Evolutionary conservation across 2,888 invertebrate genomes (phyloP).

Genomic region (Hipparchia sbordonii): DNA sequence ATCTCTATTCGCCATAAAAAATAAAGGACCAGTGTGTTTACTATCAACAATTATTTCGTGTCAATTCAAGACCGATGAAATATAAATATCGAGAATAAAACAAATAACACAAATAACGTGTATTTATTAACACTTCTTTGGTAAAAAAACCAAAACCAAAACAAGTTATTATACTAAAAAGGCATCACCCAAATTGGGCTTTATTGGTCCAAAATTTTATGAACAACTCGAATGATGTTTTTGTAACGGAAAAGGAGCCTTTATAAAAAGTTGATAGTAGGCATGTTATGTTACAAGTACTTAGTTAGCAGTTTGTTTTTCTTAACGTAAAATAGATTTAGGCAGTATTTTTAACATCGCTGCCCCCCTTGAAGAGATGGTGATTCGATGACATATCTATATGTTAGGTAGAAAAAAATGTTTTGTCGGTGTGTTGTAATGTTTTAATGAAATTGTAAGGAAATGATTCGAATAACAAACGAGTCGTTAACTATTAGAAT

Average conservation of each 20-base stretch:
- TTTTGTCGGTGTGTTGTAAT: slow-evolving; percentile 64
- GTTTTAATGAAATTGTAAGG: slow-evolving; percentile 41
- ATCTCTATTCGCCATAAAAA: background rate
- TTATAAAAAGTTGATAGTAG: slow-evolving; percentile 9
- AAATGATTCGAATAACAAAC: slow-evolving; percentile 32
- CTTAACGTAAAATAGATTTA: slow-evolving; percentile 32
- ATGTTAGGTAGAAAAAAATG: slow-evolving; percentile 72
- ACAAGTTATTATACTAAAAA: no score
- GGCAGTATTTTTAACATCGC: slow-evolving; percentile 47
- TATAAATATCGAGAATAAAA: background rate
- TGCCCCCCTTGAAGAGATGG: slow-evolving; percentile 75
- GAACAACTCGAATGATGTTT: no score
- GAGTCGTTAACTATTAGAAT: slow-evolving; percentile 36
- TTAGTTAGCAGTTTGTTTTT: slow-evolving; percentile 39
- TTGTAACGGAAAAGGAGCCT: background rate
- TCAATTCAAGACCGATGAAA: background rate
- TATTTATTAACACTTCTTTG: background rate
- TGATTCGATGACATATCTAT: slow-evolving; percentile 81
- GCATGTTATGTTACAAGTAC: slow-evolving; percentile 7
- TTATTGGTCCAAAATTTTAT: no score
- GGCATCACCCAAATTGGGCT: no score
- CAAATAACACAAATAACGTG: background rate
- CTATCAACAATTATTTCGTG: slow-evolving; percentile 5
- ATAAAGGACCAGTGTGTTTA: slow-evolving; percentile 17
- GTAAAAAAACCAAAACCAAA: background rate